Evolutionary conservation across 2,888 invertebrate genomes (phyloP).

Genomic region (Chaetoderma sp.): DNA sequence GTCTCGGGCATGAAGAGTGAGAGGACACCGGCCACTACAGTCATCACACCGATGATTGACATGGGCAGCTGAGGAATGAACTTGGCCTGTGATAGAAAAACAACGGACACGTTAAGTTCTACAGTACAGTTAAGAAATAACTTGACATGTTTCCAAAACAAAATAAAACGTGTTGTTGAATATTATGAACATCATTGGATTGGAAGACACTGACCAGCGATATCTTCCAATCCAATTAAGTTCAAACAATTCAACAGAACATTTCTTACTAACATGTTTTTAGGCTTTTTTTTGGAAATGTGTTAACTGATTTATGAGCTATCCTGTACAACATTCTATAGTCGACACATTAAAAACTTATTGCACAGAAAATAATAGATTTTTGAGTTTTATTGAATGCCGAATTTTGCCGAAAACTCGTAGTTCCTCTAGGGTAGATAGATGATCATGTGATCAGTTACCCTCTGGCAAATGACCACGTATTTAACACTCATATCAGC

Average conservation of each 20-base stretch:
- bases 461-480: too few species aligned
- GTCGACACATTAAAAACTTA: not conserved
- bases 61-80: constrained; percentile 44
- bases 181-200: too few species aligned
- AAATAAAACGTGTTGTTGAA: too few species aligned
- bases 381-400: not conserved
- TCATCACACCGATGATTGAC: constrained; percentile 50
- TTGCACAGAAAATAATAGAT: not conserved
- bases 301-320: too few species aligned
- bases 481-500: too few species aligned
- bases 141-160: too few species aligned
- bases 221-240: too few species aligned
- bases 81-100: constrained; percentile 42
- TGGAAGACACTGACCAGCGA: too few species aligned
- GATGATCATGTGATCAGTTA: not conserved
- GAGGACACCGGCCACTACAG: constrained; percentile 44
- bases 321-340: not conserved
- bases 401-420: not conserved
- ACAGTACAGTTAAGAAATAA: too few species aligned
- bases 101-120: not conserved
- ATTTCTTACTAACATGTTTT: too few species aligned
- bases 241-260: too few species aligned
- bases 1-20: constrained; percentile 52
- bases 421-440: not conserved
- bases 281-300: too few species aligned